Evolutionary conservation across 2,797 vertebrate genomes (phyloP).

Genomic region (Fratercula arctica): DNA sequence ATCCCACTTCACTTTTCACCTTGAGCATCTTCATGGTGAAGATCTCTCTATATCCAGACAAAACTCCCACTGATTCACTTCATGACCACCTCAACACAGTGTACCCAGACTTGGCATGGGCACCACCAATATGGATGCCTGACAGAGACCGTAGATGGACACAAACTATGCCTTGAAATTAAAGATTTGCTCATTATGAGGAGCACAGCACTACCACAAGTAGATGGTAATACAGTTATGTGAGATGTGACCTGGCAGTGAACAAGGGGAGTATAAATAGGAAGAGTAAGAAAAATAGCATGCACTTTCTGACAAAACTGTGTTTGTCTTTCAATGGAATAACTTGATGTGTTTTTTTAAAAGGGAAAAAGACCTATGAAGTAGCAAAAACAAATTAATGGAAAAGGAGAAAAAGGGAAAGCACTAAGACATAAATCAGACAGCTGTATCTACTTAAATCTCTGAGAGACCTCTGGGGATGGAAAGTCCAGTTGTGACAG

Average conservation of each 20-base stretch:
- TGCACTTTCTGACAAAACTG: not conserved
- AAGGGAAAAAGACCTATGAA: not conserved
- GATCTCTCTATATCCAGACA: not conserved
- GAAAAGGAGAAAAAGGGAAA: not conserved
- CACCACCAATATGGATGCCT: not conserved
- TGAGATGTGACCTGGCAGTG: not conserved
- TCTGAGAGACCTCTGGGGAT: not conserved
- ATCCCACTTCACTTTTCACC: not conserved
- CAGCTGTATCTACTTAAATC: not conserved
- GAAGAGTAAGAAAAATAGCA: not conserved
- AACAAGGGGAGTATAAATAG: not conserved
- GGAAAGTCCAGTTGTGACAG: not conserved
- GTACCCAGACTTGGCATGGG: not conserved
- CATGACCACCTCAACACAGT: not conserved
- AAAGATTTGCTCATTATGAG: not conserved
- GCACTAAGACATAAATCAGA: not conserved
- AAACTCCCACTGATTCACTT: not conserved
- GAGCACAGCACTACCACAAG: not conserved
- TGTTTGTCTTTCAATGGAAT: not conserved
- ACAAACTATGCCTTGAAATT: not conserved
- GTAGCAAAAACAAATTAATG: not conserved
- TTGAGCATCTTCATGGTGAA: not conserved
- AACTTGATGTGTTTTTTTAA: not conserved
- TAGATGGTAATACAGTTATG: rapidly evolving
- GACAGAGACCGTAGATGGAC: not conserved